Conservation (phyloP, 37 sponge, comb jelly and placozoan species). For the Eunapius fragilis region DNA sequence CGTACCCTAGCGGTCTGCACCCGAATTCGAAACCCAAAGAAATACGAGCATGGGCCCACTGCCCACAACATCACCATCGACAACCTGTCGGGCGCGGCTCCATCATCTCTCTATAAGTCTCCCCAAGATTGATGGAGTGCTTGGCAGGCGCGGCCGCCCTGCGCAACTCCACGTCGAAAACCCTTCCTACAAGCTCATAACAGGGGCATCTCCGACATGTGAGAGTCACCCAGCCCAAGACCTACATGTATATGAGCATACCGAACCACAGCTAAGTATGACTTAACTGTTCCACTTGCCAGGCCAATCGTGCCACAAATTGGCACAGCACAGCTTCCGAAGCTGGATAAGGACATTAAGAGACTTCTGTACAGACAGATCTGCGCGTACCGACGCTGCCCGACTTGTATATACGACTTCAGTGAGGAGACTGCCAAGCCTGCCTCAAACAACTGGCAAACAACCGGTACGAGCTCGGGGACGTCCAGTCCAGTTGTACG, state of each 20-base stretch:
- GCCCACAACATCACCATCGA: slow-evolving; percentile 16
- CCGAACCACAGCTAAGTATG: too few relatives aligned
- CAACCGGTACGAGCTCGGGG: slow-evolving; percentile 11
- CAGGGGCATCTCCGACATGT: too few relatives aligned
- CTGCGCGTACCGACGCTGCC: too few relatives aligned
- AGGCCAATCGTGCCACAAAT: too few relatives aligned
- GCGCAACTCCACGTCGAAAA: background rate
- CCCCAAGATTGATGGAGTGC: background rate
- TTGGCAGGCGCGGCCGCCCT: background rate
- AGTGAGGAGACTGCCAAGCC: background rate
- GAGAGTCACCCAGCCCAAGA: too few relatives aligned
- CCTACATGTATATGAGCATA: too few relatives aligned
- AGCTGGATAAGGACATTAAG: too few relatives aligned
- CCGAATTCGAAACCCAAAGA: slow-evolving; percentile 1
- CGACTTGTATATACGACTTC: too few relatives aligned
- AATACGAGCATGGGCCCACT: background rate
- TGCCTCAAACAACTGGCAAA: slow-evolving; percentile 19
- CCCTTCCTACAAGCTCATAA: background rate
- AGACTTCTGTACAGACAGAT: too few relatives aligned
- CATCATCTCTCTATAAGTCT: background rate
- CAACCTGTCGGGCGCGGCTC: background rate
- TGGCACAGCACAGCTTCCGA: too few relatives aligned
- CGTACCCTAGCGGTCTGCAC: too few relatives aligned
- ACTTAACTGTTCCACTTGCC: too few relatives aligned
- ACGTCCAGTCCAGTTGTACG: slow-evolving; percentile 27